These are phyloP conservation scores for Tachysurus vachellii DNA, from an alignment of 2,113 vertebrate genomes.

Conservation along the genomic window DNA sequence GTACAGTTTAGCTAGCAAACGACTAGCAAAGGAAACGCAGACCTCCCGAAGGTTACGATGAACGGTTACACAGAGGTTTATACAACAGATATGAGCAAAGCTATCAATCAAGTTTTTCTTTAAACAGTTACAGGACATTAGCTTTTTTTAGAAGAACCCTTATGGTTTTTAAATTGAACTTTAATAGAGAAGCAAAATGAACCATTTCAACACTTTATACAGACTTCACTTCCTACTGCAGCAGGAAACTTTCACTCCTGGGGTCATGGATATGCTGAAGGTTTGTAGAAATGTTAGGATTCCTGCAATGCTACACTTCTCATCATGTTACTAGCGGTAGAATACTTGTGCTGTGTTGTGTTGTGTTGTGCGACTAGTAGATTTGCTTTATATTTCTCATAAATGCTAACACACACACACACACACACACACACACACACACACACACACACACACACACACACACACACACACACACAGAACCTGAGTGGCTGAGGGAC, in stretches of 20 bases:
- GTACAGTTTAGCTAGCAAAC: no score
- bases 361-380: no score
- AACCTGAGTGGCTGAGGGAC: no score
- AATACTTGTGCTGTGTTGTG: background rate
- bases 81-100: constrained; percentile 1
- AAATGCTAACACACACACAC: background rate
- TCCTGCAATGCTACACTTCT: background rate
- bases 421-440: no score
- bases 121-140: background rate
- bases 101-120: background rate
- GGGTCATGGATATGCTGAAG: background rate
- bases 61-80: background rate
- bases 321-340: background rate
- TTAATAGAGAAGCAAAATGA: background rate
- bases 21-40: background rate
- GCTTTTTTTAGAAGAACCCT: background rate
- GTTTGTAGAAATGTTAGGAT: background rate
- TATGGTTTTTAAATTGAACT: background rate
- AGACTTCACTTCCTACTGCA: background rate
- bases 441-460: no score
- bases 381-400: background rate
- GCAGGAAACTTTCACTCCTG: background rate
- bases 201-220: background rate
- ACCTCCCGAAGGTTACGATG: background rate
- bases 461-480: no score